Evolutionary conservation across 2,888 invertebrate genomes (phyloP).

Genomic region (Epsilonema sp.): DNA sequence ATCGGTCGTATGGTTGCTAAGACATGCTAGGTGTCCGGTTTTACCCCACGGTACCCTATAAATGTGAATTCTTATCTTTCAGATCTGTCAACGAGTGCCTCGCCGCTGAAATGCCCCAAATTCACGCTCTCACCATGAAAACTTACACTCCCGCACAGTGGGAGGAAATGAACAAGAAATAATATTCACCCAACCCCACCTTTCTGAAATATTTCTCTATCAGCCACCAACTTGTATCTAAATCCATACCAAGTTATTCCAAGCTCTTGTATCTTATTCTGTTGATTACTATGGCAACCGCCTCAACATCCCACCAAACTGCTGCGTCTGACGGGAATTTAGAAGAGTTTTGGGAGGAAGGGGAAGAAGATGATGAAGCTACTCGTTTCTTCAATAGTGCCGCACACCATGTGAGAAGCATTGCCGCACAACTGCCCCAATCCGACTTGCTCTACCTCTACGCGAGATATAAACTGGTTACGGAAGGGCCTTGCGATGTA

Average conservation of each 20-base stretch:
- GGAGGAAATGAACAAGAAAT: slow-evolving; percentile 33
- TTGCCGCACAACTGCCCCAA: not conserved
- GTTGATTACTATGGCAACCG: not conserved
- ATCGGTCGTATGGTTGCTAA: no score
- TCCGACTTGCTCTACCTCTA: not conserved
- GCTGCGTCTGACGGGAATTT: no score
- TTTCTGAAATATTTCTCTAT: no score
- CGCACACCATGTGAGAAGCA: not conserved
- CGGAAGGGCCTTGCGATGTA: not conserved
- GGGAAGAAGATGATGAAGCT: no score
- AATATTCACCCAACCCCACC: not conserved
- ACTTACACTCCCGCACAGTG: slow-evolving; percentile 71
- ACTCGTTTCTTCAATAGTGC: not conserved
- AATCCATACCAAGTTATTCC: no score
- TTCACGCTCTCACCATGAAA: slow-evolving; percentile 81
- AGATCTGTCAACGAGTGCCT: slow-evolving; percentile 62
- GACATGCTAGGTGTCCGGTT: no score
- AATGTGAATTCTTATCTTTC: no score
- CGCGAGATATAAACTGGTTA: not conserved
- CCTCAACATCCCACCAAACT: no score
- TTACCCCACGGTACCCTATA: no score
- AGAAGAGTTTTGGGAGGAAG: no score
- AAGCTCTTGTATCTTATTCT: no score
- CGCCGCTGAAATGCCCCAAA: slow-evolving; percentile 58
- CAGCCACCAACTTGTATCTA: no score